phyloP scores from a whole-genome alignment of 2,888 invertebrate species.

The Agrilus cyanescens region DNA sequence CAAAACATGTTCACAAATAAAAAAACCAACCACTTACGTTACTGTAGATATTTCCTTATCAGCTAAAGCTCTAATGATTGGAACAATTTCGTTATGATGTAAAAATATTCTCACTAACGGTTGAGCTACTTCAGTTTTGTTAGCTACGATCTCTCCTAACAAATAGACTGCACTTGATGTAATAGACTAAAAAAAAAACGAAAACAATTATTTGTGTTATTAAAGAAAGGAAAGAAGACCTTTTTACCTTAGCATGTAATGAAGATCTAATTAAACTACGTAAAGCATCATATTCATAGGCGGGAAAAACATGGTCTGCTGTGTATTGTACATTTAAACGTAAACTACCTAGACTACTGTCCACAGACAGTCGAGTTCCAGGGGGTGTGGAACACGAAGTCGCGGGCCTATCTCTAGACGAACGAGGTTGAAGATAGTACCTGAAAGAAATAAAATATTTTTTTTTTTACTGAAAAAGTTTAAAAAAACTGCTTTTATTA shows the following conservation, averaged over 20 bases:
- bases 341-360: constrained; percentile 65
- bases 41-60: constrained; percentile 82
- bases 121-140: constrained; percentile 81
- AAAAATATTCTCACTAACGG: constrained; percentile 78
- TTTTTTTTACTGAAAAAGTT: too few species aligned
- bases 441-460: constrained; percentile 32
- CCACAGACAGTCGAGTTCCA: constrained; percentile 55
- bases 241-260: constrained; percentile 48
- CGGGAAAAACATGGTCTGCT: constrained; percentile 79
- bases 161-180: constrained; percentile 73
- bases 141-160: constrained; percentile 74
- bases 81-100: constrained; percentile 74
- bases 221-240: background rate
- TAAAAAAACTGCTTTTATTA: background rate
- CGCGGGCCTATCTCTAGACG: constrained; percentile 45
- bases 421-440: constrained; percentile 67
- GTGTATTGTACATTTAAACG: constrained; percentile 79
- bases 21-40: constrained; percentile 48
- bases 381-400: constrained; percentile 62
- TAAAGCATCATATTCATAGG: constrained; percentile 66
- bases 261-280: constrained; percentile 66
- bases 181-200: constrained; percentile 47
- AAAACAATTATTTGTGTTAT: constrained; percentile 2
- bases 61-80: constrained; percentile 71
- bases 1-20: too few species aligned